These are phyloP conservation scores for Napeogenes sylphis DNA, from an alignment of 2,888 invertebrate species.

Conservation along the genomic window DNA sequence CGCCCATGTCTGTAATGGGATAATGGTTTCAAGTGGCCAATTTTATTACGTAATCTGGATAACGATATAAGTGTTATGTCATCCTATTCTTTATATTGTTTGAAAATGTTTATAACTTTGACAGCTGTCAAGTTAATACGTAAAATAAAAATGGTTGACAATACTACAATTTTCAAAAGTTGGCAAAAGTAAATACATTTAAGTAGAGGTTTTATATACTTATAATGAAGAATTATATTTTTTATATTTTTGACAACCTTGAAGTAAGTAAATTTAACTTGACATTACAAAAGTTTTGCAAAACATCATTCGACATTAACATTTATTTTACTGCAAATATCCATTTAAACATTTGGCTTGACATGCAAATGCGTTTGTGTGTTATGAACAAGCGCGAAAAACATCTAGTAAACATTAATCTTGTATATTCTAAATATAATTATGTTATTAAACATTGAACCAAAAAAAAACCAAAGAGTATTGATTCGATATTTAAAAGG, in stretches of 20 bases:
- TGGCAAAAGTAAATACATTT: too few relatives aligned
- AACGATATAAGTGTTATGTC: background rate
- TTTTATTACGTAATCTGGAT: background rate
- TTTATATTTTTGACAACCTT: background rate
- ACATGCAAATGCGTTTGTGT: constrained; percentile 18
- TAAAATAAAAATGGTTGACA: too few relatives aligned
- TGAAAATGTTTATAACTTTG: background rate
- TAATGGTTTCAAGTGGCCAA: constrained; percentile 19
- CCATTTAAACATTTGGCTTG: constrained; percentile 7
- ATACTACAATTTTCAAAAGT: too few relatives aligned
- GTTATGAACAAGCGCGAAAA: constrained; percentile 11
- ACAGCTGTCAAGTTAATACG: too few relatives aligned
- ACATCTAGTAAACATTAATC: background rate
- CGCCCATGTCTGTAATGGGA: constrained; percentile 60
- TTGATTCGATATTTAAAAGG: background rate
- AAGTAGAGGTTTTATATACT: too few relatives aligned
- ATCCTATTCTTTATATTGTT: background rate
- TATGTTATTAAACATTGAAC: too few relatives aligned
- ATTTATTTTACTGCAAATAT: constrained; percentile 18
- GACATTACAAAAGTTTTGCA: constrained; percentile 1
- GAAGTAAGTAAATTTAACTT: background rate
- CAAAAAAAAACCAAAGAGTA: background rate
- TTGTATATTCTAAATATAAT: background rate
- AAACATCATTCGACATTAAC: constrained; percentile 5
- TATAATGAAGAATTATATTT: constrained; percentile 9